Evolutionary conservation across 2,113 vertebrate genomes (phyloP), one percentile per base, ranked within the genome.

Genomic region (Leuciscus idus): DNA sequence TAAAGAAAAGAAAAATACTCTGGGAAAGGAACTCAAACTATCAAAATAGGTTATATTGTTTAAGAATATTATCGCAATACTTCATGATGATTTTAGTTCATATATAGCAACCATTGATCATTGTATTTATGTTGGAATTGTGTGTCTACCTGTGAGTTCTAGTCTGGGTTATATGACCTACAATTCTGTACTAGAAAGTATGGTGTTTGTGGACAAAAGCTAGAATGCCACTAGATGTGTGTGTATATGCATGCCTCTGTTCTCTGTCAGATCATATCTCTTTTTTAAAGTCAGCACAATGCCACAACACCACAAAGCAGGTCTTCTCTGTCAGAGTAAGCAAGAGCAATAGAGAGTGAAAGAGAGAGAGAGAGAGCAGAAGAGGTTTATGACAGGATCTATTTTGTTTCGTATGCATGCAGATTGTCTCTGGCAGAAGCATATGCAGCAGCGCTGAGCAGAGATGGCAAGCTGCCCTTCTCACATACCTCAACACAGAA

Each of bases 371-470:
- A 52, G 30, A 72, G 50, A 28, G 83, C 62, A 52, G 76, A 15
- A 19, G 52, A 46, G 79, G 36, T 23, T 76, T 84, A 23, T 84
- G 76, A 86, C 85, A 84, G 82, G 62, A 74, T 70, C 59, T 68
- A 77, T 80, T 87, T 87, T 52, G 66, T 80, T 52, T 75, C 72
- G 52, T 70, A 80, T 81, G 75, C 62, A 23, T 28, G 72, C 84
- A 84, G 81, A 89, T 50, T 81, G 79, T 84, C 82, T 82, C 48
- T 82, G 88, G 82, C 85, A 87, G 85, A 50, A 87, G 83, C 85
- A 89, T 77, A 87, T 89, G 88, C 85, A 87, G 61, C 19, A 84
- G 73, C 5, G 23, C 79, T 46, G 48, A 85, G 77, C 68, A 80
- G 36, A 68, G 66, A 84, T 81, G 85, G 87, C 87, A 86, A 12